Conservation (phyloP, 1,140 invertebrate genomes). For the Cherax destructor region DNA sequence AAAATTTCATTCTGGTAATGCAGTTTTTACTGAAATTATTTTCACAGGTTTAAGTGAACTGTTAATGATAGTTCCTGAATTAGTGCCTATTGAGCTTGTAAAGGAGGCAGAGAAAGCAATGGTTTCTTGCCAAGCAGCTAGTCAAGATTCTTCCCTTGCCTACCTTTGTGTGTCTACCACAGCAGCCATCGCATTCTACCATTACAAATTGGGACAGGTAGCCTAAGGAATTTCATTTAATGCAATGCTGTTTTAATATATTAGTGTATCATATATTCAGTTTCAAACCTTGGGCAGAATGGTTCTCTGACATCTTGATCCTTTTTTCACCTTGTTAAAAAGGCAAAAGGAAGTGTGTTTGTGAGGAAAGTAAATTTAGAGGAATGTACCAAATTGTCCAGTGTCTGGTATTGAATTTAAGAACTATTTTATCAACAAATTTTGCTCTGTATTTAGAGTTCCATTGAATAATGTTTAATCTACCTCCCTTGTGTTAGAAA, state of each 20-base stretch:
- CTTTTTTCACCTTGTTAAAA: neutral
- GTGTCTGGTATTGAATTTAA: too few species aligned
- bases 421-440: too few species aligned
- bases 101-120: constrained; percentile 10
- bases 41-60: constrained; percentile 45
- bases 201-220: constrained; percentile 49
- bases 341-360: too few species aligned
- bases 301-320: neutral
- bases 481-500: too few species aligned
- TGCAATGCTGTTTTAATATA: neutral
- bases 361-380: too few species aligned
- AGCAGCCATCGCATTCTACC: constrained; percentile 36
- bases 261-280: neutral
- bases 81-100: constrained; percentile 26
- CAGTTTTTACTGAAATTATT: neutral
- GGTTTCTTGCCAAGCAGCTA: neutral
- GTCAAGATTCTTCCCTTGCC: constrained; percentile 24
- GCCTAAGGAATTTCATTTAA: neutral
- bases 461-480: too few species aligned
- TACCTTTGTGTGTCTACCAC: constrained; percentile 21
- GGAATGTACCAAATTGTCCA: too few species aligned
- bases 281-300: neutral
- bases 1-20: too few species aligned
- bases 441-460: too few species aligned
- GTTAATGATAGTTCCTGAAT: constrained; percentile 43